Conservation (phyloP, 2,113 vertebrate genomes). For the Aegithalos caudatus region DNA sequence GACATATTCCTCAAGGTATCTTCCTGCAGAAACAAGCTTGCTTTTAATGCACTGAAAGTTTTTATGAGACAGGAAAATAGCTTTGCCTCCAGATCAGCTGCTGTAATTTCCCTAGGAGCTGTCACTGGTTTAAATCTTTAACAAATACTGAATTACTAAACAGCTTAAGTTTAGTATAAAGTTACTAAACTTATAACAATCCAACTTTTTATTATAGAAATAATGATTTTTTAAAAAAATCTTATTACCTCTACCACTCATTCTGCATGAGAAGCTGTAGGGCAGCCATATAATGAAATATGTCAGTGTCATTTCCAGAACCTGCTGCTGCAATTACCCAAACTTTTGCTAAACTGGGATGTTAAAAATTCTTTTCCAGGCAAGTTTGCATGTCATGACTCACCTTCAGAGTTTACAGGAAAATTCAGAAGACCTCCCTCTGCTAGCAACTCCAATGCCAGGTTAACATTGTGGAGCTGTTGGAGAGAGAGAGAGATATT, state of each 20-base stretch:
- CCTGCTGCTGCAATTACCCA: neutral
- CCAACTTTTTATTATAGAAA: neutral
- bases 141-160: neutral
- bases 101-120: neutral
- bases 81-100: neutral
- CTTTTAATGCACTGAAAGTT: neutral
- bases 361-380: neutral
- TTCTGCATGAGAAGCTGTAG: neutral
- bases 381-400: neutral
- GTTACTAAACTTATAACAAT: neutral
- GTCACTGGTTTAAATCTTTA: neutral
- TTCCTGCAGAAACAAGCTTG: neutral
- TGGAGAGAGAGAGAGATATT: neutral
- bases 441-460: constrained; percentile 85
- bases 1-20: neutral
- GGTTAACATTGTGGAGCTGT: constrained; percentile 87
- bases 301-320: neutral
- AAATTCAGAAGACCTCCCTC: constrained; percentile 73
- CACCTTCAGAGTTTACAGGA: constrained; percentile 82
- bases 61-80: neutral
- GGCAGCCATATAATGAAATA: neutral
- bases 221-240: neutral
- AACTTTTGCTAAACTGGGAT: neutral
- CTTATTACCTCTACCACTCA: neutral
- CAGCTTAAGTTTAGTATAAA: neutral